Conservation (phyloP, 2,797 vertebrate species). For the Ptychobarbus kaznakovi region DNA sequence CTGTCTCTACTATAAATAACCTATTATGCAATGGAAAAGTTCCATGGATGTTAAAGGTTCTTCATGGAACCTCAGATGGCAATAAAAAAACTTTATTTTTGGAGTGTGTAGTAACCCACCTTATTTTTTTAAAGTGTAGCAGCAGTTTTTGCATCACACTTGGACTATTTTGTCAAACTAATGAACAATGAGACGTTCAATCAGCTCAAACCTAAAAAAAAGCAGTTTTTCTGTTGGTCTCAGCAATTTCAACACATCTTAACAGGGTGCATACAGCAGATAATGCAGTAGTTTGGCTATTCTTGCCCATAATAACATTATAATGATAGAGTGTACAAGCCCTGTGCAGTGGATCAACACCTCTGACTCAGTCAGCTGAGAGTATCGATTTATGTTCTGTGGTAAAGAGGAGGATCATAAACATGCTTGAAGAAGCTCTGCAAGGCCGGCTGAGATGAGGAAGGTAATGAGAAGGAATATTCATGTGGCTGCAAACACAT, state of each 20-base stretch:
- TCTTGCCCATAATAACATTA: conserved; percentile 24
- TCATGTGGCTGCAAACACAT: conserved; percentile 18
- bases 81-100: neutral
- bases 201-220: neutral
- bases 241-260: neutral
- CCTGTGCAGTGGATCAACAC: conserved; percentile 15
- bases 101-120: neutral
- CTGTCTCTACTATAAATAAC: neutral
- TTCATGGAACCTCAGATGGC: neutral
- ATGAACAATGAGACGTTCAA: neutral
- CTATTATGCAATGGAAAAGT: neutral
- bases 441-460: neutral
- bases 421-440: conserved; percentile 10
- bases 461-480: conserved; percentile 4
- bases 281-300: neutral
- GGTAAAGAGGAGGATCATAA: conserved; percentile 18
- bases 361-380: conserved; percentile 19
- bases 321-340: conserved; percentile 16
- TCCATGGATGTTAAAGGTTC: neutral
- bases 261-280: neutral
- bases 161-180: neutral
- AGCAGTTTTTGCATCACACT: neutral
- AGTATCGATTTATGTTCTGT: conserved; percentile 43
- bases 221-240: neutral
- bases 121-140: neutral